These are phyloP conservation scores for Lasioglossum oenotherae DNA, from an alignment of 2,888 invertebrate species.

Conservation along the genomic window DNA sequence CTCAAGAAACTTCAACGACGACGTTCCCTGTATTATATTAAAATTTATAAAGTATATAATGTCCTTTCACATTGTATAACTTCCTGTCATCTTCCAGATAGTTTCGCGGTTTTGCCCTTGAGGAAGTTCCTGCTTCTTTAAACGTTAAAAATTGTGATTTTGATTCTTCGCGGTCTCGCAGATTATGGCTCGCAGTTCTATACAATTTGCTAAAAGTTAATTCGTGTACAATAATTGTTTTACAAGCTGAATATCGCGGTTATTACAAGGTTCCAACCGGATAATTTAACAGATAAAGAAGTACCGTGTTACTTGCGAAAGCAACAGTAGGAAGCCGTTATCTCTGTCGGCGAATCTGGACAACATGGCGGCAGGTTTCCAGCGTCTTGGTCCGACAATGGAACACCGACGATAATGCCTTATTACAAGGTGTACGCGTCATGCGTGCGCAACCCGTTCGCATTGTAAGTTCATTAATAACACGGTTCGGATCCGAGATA, in stretches of 20 bases:
- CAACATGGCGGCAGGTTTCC: constrained; percentile 22
- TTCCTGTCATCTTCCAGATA: background rate
- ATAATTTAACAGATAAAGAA: constrained; percentile 12
- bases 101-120: background rate
- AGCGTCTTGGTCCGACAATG: constrained; percentile 35
- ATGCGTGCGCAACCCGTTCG: constrained; percentile 28
- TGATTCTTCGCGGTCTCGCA: background rate
- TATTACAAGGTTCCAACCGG: background rate
- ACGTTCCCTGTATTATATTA: background rate
- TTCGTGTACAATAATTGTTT: background rate
- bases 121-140: background rate
- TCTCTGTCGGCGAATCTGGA: constrained; percentile 36
- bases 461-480: constrained; percentile 58
- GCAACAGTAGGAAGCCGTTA: constrained; percentile 13
- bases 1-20: background rate
- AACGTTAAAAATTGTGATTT: background rate
- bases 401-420: constrained; percentile 45
- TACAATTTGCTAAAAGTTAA: background rate
- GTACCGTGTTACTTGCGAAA: constrained; percentile 24
- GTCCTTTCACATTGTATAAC: background rate
- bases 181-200: background rate
- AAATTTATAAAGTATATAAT: background rate
- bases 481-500: constrained; percentile 48
- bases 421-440: constrained; percentile 45
- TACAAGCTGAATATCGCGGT: background rate